Conservation (phyloP, 64 coral and sea anemone species). For the Montipora capricornis region DNA sequence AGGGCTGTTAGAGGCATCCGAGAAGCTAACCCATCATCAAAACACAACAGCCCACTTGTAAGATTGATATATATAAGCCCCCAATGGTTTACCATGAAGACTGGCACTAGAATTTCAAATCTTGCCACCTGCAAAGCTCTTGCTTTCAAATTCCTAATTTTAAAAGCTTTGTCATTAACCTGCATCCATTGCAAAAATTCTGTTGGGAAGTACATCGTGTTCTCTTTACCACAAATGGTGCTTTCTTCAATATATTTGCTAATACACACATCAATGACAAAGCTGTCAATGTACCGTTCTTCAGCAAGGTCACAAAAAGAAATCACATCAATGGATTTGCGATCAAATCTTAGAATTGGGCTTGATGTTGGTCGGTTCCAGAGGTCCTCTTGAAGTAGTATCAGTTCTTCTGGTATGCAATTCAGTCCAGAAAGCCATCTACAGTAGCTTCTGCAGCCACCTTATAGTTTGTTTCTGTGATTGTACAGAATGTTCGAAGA, state of each 20-base stretch:
- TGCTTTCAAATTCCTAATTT: constrained; percentile 11
- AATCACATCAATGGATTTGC: constrained; percentile 51
- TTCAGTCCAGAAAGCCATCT: background rate
- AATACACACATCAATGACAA: constrained; percentile 62
- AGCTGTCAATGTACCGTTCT: constrained; percentile 74
- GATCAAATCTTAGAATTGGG: constrained; percentile 3
- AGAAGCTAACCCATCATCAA: constrained; percentile 79
- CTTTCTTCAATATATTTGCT: constrained; percentile 62
- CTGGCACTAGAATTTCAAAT: constrained; percentile 63
- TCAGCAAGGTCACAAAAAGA: constrained; percentile 47
- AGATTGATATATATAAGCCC: constrained; percentile 63
- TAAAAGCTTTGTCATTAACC: constrained; percentile 34
- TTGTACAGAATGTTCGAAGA: background rate
- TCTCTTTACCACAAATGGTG: background rate
- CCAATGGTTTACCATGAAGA: constrained; percentile 72
- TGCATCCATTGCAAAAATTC: constrained; percentile 70
- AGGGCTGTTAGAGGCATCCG: constrained; percentile 24
- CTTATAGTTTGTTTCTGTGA: constrained; percentile 48
- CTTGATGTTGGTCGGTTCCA: constrained; percentile 39
- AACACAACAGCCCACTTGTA: constrained; percentile 14
- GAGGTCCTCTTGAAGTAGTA: background rate
- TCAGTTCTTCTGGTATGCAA: background rate
- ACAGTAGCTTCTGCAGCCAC: constrained; percentile 25
- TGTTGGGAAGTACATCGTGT: constrained; percentile 61
- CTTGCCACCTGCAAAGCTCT: background rate